These are phyloP conservation scores for Stomatorhinus walkeri DNA, from an alignment of 2,797 vertebrate species.

Conservation along the genomic window DNA sequence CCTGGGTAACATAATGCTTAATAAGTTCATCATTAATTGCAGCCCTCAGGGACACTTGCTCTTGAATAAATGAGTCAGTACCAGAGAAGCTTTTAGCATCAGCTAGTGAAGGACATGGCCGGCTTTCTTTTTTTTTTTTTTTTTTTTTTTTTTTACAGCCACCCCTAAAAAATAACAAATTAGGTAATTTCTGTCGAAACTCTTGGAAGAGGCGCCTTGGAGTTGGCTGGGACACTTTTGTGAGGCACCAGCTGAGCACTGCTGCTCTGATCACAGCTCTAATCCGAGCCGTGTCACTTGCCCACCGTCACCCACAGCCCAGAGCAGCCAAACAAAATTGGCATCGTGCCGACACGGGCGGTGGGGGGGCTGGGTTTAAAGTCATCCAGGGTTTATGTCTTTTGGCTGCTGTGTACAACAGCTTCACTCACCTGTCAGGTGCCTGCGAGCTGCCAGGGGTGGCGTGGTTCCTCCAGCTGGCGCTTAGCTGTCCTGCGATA, in stretches of 20 bases:
- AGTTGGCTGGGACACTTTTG: conserved; percentile 10
- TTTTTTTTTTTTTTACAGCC: neutral
- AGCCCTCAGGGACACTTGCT: conserved; percentile 60
- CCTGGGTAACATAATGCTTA: conserved; percentile 59
- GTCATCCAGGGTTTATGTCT: conserved; percentile 10
- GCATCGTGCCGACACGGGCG: neutral
- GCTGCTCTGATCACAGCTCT: conserved; percentile 7
- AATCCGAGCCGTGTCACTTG: conserved; percentile 5
- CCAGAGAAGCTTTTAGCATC: conserved; percentile 26
- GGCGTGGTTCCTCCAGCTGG: neutral
- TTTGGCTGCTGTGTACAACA: conserved; percentile 4
- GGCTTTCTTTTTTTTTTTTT: neutral
- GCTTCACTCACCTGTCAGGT: conserved; percentile 14
- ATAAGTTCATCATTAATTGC: conserved; percentile 68
- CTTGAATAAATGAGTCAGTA: conserved; percentile 65
- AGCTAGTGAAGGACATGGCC: neutral
- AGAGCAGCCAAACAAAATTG: neutral
- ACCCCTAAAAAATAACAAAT: neutral
- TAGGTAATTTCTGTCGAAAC: neutral
- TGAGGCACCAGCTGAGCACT: neutral
- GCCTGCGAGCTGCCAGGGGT: conserved; percentile 3
- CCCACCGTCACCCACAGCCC: neutral
- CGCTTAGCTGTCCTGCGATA: neutral
- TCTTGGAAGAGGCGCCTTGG: neutral
- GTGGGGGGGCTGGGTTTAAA: neutral